These are phyloP conservation scores for Chrysina gloriosa DNA, from an alignment of 2,888 invertebrate genomes.

Conservation along the genomic window DNA sequence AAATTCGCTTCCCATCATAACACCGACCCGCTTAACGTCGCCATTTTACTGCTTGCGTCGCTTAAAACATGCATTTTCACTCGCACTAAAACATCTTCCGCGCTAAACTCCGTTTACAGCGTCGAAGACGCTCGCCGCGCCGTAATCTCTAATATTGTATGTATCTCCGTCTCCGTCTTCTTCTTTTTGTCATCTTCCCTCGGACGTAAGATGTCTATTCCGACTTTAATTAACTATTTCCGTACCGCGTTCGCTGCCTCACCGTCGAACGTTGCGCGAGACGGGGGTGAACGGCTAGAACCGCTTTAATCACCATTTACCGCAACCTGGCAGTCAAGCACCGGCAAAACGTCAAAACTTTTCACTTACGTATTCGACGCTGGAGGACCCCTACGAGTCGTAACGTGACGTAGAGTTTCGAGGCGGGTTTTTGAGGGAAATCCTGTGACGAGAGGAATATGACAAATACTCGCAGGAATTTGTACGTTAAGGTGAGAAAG, in stretches of 20 bases:
- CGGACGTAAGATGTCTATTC: not conserved
- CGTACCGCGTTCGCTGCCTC: not conserved
- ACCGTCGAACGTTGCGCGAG: not conserved
- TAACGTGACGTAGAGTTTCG: too few relatives aligned
- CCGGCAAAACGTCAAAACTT: slow-evolving; percentile 14
- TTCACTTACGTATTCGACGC: slow-evolving; percentile 20
- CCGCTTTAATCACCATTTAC: slow-evolving; percentile 19
- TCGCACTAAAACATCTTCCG: not conserved
- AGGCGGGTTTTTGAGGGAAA: too few relatives aligned
- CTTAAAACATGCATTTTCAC: not conserved
- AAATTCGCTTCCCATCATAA: not conserved
- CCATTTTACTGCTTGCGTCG: not conserved
- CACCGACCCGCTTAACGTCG: not conserved
- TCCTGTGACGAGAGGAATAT: too few relatives aligned
- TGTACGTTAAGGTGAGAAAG: too few relatives aligned
- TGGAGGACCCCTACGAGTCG: slow-evolving; percentile 4
- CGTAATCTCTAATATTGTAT: not conserved
- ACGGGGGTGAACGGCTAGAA: not conserved
- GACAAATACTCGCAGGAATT: too few relatives aligned
- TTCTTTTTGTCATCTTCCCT: not conserved
- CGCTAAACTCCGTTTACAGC: too few relatives aligned
- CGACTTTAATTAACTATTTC: slow-evolving; percentile 11
- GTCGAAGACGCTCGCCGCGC: too few relatives aligned
- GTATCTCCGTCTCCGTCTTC: not conserved
- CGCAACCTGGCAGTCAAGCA: slow-evolving; percentile 11